Conservation (phyloP, 2,113 vertebrate genomes). For the Muscicapa adusta region DNA sequence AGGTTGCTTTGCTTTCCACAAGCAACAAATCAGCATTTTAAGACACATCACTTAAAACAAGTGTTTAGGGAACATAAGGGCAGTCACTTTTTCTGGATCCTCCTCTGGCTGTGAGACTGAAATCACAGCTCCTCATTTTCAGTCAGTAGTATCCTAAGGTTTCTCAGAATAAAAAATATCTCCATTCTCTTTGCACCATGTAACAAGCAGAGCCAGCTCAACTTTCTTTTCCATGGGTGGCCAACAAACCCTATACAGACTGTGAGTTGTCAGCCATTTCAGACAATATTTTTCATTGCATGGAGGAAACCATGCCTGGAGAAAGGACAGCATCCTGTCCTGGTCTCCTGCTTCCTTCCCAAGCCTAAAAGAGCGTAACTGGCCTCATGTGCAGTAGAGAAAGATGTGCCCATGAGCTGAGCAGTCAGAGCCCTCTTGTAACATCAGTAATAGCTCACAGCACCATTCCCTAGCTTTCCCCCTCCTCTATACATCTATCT, state of each 20-base stretch:
- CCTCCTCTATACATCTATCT: rapidly evolving
- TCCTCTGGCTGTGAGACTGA: not conserved
- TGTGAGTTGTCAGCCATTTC: not conserved
- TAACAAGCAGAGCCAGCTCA: not conserved
- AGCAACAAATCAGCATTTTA: not conserved
- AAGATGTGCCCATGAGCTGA: not conserved
- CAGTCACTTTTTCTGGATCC: not conserved
- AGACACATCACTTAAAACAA: not conserved
- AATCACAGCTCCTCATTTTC: not conserved
- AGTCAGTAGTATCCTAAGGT: not conserved
- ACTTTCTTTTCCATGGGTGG: not conserved
- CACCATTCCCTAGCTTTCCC: not conserved
- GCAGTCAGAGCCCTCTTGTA: not conserved
- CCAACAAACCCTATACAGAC: not conserved
- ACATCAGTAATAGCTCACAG: not conserved
- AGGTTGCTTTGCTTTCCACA: not conserved
- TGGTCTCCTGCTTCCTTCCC: not conserved
- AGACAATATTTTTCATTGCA: not conserved
- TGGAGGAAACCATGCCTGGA: not conserved
- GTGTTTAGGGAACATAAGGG: not conserved
- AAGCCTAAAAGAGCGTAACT: not conserved
- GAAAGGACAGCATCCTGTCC: not conserved
- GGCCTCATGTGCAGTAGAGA: not conserved
- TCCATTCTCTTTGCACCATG: rapidly evolving
- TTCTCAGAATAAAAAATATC: not conserved